Percentiles rank a stretch among this genome's conserved stretches.
These are phyloP conservation scores for Poeciliopsis prolifica DNA, from an alignment of 2,113 vertebrate species.

Conservation along the genomic window DNA sequence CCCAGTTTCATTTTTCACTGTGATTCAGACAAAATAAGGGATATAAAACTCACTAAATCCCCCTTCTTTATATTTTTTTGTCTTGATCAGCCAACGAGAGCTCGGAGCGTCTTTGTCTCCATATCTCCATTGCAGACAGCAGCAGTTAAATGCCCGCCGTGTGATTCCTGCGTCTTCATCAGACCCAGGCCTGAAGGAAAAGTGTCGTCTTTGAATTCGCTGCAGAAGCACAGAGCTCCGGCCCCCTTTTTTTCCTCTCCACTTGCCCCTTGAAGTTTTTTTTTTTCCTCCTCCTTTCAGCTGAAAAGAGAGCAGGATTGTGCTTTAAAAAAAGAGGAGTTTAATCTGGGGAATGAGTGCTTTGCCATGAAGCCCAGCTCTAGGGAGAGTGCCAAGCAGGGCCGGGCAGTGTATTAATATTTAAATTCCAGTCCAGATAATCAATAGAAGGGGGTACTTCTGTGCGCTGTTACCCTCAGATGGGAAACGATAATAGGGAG, in stretches of 20 bases:
- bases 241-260: conserved; percentile 71
- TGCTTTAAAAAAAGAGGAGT: conserved; percentile 70
- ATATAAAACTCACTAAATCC: conserved; percentile 26
- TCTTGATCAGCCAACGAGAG: conserved; percentile 30
- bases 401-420: conserved; percentile 84
- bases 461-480: conserved; percentile 84
- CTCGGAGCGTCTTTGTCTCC: conserved; percentile 12
- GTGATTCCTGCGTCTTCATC: conserved; percentile 71
- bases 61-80: conserved; percentile 1
- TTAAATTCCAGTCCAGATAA: conserved; percentile 85
- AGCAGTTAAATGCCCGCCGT: conserved; percentile 69
- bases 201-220: conserved; percentile 75
- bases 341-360: conserved; percentile 86
- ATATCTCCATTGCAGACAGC: conserved; percentile 48
- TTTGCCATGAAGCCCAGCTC: conserved; percentile 80
- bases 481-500: conserved; percentile 89
- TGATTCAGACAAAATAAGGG: conserved; percentile 21
- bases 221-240: conserved; percentile 63
- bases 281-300: conserved; percentile 58
- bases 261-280: conserved; percentile 76
- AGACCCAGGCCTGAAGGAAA: conserved; percentile 67
- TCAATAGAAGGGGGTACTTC: conserved; percentile 84
- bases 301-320: conserved; percentile 81
- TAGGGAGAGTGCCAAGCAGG: conserved; percentile 79
- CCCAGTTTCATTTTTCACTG: neutral